Base-by-base conservation (phyloP, 1,140 invertebrate species). In the Pachypsylla venusta region DNA sequence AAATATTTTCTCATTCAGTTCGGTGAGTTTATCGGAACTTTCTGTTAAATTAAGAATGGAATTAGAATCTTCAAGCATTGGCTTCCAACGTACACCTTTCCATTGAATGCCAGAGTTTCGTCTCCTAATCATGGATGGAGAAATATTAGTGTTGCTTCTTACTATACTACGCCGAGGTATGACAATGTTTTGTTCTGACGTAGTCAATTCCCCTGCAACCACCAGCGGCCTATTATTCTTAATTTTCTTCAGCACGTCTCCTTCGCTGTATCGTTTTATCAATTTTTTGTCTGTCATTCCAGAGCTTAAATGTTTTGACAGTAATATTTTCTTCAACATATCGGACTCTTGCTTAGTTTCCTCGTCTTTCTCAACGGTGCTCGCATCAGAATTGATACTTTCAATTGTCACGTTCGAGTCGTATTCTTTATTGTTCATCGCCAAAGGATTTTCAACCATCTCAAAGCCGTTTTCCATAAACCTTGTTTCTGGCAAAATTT, bases 261-360 rank as follows among this genome's bases (percentile, higher is more conserved):
- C 42, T 7, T 48, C 42, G 22, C 42, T 48, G n/a, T 22, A 48
- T 5, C 42, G 4, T 22, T 48, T 48, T 3, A 48, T 19, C 42
- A 48, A 19, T 22, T 48, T 48, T 22, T 48, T 48, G n/a, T 48
- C 42, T 22, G 42, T 19, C 42, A 48, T 5, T 19, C 16, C 42
- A n/a, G 16, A 48, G 4, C n/a, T 19, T n/a, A 22, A n/a, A 5
- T 48, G 42, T 22, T 48, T 48, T n/a, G 42, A n/a, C 4, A 48
- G 42, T 22, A 48, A 22, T n/a, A 48, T 48, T 22, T 48, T 48
- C 42, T 48, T 48, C n/a, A 48, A 48, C 42, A 48, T 48, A 19
- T 48, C 42, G 7, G 42, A 48, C 42, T 48, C 42, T 19, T 19
- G 42, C n/a, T 19, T 5, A 19, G 16, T 48, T 22, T 48, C n/a